phyloP scores from a whole-genome alignment of 2,113 vertebrate species.

The Platichthys flesus region DNA sequence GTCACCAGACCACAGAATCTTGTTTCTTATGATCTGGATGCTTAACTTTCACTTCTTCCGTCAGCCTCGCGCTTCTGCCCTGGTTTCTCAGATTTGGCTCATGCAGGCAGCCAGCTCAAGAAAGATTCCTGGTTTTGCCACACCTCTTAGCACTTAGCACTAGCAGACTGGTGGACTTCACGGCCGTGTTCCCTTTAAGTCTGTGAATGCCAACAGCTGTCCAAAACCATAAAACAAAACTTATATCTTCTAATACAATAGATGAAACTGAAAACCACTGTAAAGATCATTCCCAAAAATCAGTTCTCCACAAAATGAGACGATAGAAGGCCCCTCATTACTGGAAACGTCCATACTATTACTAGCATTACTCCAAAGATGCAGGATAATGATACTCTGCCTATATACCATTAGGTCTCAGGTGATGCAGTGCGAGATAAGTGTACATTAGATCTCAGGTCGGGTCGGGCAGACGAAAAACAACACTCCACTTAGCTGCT shows the following conservation, averaged over 20 bases:
- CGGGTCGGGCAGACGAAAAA: slow-evolving; percentile 11
- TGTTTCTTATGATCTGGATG: not conserved
- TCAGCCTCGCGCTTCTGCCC: not conserved
- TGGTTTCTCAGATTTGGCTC: not conserved
- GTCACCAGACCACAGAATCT: not conserved
- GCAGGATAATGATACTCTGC: slow-evolving; percentile 13
- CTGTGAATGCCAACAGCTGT: too few species aligned
- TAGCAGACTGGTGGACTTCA: too few species aligned
- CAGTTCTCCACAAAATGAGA: not conserved
- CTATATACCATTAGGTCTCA: slow-evolving; percentile 31
- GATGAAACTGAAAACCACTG: not conserved
- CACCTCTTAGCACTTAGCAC: not conserved
- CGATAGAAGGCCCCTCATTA: not conserved
- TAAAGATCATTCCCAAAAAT: not conserved
- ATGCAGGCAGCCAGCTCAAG: not conserved
- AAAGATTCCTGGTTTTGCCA: not conserved
- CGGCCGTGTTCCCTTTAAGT: too few species aligned
- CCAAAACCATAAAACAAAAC: not conserved
- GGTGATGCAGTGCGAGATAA: slow-evolving; percentile 35
- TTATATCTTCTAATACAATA: not conserved
- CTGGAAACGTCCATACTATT: not conserved
- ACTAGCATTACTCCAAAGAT: not conserved
- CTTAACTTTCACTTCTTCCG: not conserved
- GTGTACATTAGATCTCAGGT: slow-evolving; percentile 42
- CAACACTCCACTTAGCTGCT: slow-evolving; percentile 46